Conservation (phyloP, 1,140 invertebrate genomes). For the Hermetia illucens region DNA sequence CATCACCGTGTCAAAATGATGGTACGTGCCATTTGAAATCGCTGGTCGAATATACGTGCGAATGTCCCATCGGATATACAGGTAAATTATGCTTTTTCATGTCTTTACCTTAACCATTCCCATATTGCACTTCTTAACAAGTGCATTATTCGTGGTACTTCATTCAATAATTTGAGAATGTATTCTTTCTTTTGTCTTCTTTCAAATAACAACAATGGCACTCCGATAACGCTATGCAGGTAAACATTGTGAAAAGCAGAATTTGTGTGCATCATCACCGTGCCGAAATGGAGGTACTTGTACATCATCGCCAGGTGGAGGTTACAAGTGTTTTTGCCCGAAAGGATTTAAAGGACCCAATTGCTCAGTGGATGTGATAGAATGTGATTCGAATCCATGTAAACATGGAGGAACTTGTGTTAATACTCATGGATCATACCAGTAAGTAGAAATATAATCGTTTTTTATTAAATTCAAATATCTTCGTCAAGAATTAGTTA, state of each 20-base stretch:
- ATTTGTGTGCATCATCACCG: slow-evolving; percentile 76
- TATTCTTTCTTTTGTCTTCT: background rate
- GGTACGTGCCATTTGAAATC: slow-evolving; percentile 68
- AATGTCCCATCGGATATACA: slow-evolving; percentile 69
- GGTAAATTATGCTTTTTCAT: slow-evolving; percentile 51
- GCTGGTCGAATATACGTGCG: slow-evolving; percentile 65
- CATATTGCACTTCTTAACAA: background rate
- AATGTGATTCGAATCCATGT: slow-evolving; percentile 67
- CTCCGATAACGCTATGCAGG: slow-evolving; percentile 44
- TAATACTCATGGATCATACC: slow-evolving; percentile 82
- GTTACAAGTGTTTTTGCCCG: slow-evolving; percentile 72
- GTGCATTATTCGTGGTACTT: no score
- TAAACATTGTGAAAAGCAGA: slow-evolving; percentile 69
- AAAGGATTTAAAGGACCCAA: slow-evolving; percentile 71
- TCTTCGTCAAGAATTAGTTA: no score
- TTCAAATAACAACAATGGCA: background rate
- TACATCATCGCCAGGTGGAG: slow-evolving; percentile 48
- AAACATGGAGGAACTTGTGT: slow-evolving; percentile 62
- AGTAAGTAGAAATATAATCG: slow-evolving; percentile 59
- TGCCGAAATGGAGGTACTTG: slow-evolving; percentile 80
- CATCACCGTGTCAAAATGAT: slow-evolving; percentile 70
- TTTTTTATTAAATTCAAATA: slow-evolving; percentile 1
- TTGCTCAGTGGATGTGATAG: slow-evolving; percentile 80
- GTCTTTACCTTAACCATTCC: slow-evolving; percentile 8
- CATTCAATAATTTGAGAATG: background rate